Base-by-base conservation (phyloP, 2,113 vertebrate genomes). In the Daboia siamensis region DNA sequence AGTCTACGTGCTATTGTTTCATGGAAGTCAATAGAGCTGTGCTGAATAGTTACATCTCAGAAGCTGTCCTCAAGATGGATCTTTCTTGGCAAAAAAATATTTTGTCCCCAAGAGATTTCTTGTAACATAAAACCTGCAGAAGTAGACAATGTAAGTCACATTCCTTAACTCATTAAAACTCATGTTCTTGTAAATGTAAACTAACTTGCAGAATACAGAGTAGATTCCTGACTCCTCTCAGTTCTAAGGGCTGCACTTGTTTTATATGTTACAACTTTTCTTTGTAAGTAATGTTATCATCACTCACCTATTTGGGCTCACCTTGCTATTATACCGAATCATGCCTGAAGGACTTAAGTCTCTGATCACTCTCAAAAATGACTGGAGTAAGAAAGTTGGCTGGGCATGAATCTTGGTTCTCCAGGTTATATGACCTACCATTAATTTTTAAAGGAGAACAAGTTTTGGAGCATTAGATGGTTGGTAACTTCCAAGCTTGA, bases 211-310 rank as follows among this genome's bases (percentile, higher is more conserved):
- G 55, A 91, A 64, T 91, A 86, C 54, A 46, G 39, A 91, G 55
- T 48, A 69, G 87, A 51, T 86, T 86, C 69, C 80, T n/a, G 86
- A 26, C 57, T 89, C 56, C 59, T 59, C 51, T 92, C 93, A 86
- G 51, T 87, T 93, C 93, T 92, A 87, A 90, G 90, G 88, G 57
- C 56, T 90, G 88, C 59, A 59, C 80, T 91, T 93, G 87, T 33
- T 93, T 93, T 91, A 86, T 86, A 56, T 64, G 51, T 91, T 91
- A 57, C 90, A 90, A 74, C 48, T 55, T 90, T 91, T 90, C 51
- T 89, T 92, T 90, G 29, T 55, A 91, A 90, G 56, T 23, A 92
- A 87, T 92, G 80, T 80, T 90, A 39, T 59, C 48, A 85, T 91
- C 55, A 85, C 52, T 39, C 39, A 39, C 39, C 39, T 39, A 39